Evolutionary conservation across 2,888 invertebrate genomes (phyloP), one percentile per base, ranked within the genome.

Genomic region (Mellilla xanthometata): DNA sequence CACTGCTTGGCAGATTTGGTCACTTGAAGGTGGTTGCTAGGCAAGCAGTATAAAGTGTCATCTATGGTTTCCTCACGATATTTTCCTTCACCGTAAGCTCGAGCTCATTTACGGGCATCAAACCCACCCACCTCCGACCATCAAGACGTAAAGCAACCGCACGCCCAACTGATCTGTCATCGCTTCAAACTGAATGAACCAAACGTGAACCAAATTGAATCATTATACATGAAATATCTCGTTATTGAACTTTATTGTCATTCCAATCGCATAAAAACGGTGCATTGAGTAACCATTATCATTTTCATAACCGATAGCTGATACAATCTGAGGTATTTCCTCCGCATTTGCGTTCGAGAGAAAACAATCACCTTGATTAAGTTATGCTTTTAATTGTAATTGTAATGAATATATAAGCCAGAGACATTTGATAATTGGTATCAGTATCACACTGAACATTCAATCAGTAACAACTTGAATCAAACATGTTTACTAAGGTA

Each of bases 341-440:
- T 53, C 39, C 49, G 42, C 30, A 34, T 45, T 60, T 31, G 15
- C 31, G 49, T 57, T 61, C 36, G 40, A 59, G 51, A 56, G 59
- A 64, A 62, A 63, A 60, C 59, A 50, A 52, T 64, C 52, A 58
- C 62, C 57, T 62, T 64, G 56, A 43, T 54, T 41, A 54, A 28
- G n/a, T 46, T 46, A 32, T 30, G 9, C 22, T 52, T 51, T 59
- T 54, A 50, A 49, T 50, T 51, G 56, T 30, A 54, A 41, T 4
- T 24, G 7, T 34, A 52, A 56, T 53, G 40, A 46, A 64, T 75
- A 75, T 75, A 74, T 67, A 75, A 72, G 66, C 52, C 62, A 52
- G 48, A 35, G 19, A 29, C 43, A 46, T 59, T 58, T 42, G 39
- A 32, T 9, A 41, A 39, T 51, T 52, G 23, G 55, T 63, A 69